phyloP scores from a whole-genome alignment of 2,113 vertebrate species.

The Nyctereutes procyonoides region DNA sequence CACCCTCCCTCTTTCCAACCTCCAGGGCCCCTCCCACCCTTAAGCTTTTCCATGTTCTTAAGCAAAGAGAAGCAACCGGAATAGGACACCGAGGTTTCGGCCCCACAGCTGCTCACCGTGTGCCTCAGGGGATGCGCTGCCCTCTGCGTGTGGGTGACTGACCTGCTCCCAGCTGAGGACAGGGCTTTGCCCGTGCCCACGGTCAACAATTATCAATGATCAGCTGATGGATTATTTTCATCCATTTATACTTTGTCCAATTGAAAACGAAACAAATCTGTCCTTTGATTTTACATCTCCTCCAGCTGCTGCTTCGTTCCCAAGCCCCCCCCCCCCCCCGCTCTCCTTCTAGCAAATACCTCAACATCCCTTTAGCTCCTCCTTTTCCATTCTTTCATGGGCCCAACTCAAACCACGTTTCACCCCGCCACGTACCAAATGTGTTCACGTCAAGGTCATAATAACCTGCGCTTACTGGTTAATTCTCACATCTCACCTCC shows the following conservation, averaged over 20 bases:
- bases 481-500: not conserved
- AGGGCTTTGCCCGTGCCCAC: not conserved
- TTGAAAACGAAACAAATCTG: not conserved
- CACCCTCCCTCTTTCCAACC: not conserved
- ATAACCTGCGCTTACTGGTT: not conserved
- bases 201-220: not conserved
- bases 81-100: not conserved
- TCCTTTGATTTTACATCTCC: not conserved
- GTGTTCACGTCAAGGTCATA: not conserved
- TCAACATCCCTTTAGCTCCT: not conserved
- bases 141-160: not conserved
- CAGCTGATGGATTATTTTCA: not conserved
- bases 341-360: not conserved
- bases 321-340: too few relatives aligned
- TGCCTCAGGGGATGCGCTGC: not conserved
- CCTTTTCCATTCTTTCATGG: not conserved
- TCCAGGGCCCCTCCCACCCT: not conserved
- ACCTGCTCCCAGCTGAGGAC: not conserved
- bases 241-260: not conserved
- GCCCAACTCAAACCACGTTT: not conserved
- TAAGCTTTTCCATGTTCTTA: not conserved
- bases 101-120: not conserved
- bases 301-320: not conserved
- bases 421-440: not conserved
- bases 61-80: not conserved